Evolutionary conservation across 2,113 vertebrate genomes (phyloP).

Genomic region (Cervus canadensis): DNA sequence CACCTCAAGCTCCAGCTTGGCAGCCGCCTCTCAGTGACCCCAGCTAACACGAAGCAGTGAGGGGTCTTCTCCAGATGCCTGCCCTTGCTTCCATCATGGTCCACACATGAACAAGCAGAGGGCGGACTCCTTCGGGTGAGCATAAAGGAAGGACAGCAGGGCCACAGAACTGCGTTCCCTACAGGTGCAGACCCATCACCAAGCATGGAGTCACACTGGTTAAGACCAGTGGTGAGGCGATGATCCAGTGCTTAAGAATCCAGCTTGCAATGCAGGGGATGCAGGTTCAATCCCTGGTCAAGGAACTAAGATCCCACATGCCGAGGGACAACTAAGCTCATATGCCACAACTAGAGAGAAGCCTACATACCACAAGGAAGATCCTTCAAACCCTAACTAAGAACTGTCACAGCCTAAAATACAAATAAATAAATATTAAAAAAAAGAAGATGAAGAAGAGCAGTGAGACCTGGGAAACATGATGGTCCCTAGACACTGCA

Average conservation of each 20-base stretch:
- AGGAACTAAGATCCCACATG: neutral
- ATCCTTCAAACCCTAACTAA: neutral
- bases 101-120: neutral
- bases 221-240: neutral
- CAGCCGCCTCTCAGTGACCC: neutral
- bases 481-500: neutral
- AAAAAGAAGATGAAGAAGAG: neutral
- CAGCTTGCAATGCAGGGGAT: neutral
- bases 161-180: neutral
- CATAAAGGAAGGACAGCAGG: neutral
- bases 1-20: neutral
- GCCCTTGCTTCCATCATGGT: neutral
- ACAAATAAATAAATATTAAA: neutral
- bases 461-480: neutral
- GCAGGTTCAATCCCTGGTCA: neutral
- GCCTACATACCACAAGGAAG: neutral
- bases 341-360: neutral
- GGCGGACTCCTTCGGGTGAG: neutral
- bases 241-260: neutral
- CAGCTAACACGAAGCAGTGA: neutral
- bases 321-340: neutral
- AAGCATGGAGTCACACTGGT: neutral
- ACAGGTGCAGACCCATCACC: no score
- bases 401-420: neutral
- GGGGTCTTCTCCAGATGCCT: neutral